Evolutionary conservation across 2,888 invertebrate species (phyloP).

Genomic region (Morpho achilles): DNA sequence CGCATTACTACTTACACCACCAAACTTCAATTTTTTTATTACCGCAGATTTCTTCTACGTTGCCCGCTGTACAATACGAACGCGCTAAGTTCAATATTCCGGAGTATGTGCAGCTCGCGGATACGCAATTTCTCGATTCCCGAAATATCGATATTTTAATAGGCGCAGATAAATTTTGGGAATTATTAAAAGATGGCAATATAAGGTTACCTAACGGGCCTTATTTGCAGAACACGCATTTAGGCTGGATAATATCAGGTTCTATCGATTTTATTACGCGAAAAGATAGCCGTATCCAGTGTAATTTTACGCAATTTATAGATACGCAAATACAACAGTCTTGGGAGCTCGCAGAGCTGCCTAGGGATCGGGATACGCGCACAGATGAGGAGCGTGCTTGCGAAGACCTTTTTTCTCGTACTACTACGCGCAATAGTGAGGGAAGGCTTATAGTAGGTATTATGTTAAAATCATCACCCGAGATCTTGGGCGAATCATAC

Average conservation of each 20-base stretch:
- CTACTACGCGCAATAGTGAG: slow-evolving; percentile 14
- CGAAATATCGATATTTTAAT: neutral
- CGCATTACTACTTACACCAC: neutral
- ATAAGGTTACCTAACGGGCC: slow-evolving; percentile 2
- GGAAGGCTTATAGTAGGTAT: slow-evolving; percentile 20
- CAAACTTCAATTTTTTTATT: slow-evolving; percentile 1
- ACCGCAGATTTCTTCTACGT: neutral
- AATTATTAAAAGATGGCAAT: neutral
- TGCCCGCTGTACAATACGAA: slow-evolving; percentile 2
- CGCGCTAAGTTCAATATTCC: neutral
- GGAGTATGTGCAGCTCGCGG: neutral
- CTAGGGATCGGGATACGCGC: neutral
- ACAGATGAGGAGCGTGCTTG: slow-evolving; percentile 16
- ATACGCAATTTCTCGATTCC: neutral
- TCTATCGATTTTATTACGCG: slow-evolving; percentile 12
- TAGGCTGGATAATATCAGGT: slow-evolving; percentile 32
- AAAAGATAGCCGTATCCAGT: slow-evolving; percentile 5
- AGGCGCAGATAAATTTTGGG: slow-evolving; percentile 3
- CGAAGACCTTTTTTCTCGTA: slow-evolving; percentile 13
- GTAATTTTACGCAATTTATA: slow-evolving; percentile 22
- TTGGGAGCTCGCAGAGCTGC: slow-evolving; percentile 29
- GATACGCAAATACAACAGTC: slow-evolving; percentile 24
- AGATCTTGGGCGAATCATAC: slow-evolving; percentile 23
- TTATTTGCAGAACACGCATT: slow-evolving; percentile 26
- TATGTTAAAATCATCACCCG: slow-evolving; percentile 11